Conservation (phyloP, 2,797 vertebrate species). For the Perodicticus potto region DNA sequence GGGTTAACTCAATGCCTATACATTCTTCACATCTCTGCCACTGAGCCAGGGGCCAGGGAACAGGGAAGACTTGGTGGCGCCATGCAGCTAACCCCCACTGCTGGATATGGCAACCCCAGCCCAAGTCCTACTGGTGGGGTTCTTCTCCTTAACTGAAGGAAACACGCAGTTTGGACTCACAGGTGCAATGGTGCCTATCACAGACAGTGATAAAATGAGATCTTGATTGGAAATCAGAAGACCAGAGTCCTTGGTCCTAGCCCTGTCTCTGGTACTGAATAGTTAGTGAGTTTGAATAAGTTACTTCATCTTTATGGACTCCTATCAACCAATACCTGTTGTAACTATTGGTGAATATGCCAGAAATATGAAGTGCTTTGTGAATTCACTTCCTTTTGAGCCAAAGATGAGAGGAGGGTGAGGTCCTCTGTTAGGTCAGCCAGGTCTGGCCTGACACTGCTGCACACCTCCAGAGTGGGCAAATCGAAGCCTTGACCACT, state of each 20-base stretch:
- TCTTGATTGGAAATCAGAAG: neutral
- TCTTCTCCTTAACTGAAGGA: neutral
- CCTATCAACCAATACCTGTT: neutral
- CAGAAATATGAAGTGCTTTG: neutral
- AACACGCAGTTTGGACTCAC: neutral
- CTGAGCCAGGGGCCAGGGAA: neutral
- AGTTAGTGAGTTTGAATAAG: neutral
- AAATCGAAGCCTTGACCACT: neutral
- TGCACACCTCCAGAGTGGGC: neutral
- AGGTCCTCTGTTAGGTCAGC: neutral
- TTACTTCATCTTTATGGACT: neutral
- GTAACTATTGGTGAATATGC: neutral
- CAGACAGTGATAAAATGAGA: neutral
- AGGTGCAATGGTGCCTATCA: neutral
- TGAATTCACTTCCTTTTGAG: conserved; percentile 25
- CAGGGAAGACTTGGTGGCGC: neutral
- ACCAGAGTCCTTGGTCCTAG: neutral
- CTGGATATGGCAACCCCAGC: neutral
- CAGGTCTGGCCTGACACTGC: neutral
- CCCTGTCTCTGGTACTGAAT: neutral
- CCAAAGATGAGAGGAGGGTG: neutral
- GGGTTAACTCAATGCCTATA: conserved; percentile 11
- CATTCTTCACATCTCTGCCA: neutral
- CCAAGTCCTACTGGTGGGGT: neutral
- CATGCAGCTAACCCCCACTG: neutral